These are phyloP conservation scores for Enteromius afrohamiltoni DNA, from an alignment of 2,797 vertebrate species.

Conservation along the genomic window DNA sequence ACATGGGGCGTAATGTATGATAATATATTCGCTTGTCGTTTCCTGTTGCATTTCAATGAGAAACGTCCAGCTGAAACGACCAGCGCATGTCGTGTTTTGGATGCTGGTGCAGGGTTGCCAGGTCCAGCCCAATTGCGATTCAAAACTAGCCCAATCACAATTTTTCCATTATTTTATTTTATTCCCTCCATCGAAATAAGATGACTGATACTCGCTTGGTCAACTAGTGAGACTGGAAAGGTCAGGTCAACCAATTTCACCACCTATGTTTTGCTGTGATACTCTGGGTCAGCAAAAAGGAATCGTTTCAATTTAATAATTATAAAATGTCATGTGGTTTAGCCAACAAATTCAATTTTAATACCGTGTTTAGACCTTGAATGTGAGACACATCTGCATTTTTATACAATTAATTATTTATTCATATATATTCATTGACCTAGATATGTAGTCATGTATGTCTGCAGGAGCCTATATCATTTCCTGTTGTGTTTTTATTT, in stretches of 20 bases:
- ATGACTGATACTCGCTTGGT: neutral
- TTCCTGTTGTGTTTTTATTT: neutral
- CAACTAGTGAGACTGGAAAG: neutral
- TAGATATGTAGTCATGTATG: neutral
- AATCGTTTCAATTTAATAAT: neutral
- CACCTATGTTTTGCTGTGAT: neutral
- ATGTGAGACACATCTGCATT: too few relatives aligned
- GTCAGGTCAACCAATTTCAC: neutral
- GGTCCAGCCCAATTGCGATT: neutral
- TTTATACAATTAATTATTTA: neutral
- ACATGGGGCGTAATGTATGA: constrained; percentile 8
- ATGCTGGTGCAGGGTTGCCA: neutral
- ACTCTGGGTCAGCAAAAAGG: neutral
- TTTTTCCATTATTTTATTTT: neutral
- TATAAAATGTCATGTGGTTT: too few relatives aligned
- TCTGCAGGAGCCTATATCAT: neutral
- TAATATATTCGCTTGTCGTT: constrained; percentile 31
- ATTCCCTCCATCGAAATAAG: neutral
- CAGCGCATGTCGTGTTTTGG: neutral
- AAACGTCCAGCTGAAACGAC: neutral
- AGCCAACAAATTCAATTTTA: neutral
- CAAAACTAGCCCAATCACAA: neutral
- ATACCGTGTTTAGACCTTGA: neutral
- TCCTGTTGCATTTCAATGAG: constrained; percentile 7
- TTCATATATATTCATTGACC: neutral